Evolutionary conservation across 2,797 vertebrate species (phyloP).

Genomic region (Bryconaethiops microstoma): DNA sequence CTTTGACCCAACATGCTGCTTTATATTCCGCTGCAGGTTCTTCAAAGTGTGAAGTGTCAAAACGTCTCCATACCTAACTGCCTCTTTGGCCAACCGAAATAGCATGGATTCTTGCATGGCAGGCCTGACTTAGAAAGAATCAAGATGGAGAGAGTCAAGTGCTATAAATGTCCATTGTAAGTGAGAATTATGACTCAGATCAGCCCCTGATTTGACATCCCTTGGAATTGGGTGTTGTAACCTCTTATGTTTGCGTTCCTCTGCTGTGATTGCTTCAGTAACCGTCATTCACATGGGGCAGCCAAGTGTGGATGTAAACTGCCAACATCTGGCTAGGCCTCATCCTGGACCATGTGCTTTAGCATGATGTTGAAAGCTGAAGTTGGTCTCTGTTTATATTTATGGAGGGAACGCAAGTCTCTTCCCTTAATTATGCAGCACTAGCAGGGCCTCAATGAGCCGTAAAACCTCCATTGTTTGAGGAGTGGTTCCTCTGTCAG

Average conservation of each 20-base stretch:
- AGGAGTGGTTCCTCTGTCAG: conserved; percentile 60
- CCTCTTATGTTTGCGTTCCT: not conserved
- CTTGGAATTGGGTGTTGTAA: not conserved
- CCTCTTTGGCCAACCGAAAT: conserved; percentile 53
- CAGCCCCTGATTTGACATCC: conserved; percentile 8
- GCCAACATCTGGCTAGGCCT: conserved; percentile 17
- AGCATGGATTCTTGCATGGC: conserved; percentile 36
- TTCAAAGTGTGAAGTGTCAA: conserved; percentile 41
- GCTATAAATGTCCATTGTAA: conserved; percentile 28
- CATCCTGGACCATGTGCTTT: conserved; percentile 24
- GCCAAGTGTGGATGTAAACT: conserved; percentile 20
- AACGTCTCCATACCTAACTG: conserved; percentile 41
- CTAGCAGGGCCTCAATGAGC: conserved; percentile 53
- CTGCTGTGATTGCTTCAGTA: not conserved
- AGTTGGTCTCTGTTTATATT: conserved; percentile 52
- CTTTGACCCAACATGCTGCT: conserved; percentile 9
- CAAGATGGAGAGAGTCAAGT: conserved; percentile 23
- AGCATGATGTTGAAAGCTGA: conserved; percentile 44
- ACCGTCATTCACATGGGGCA: not conserved
- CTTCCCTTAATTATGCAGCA: conserved; percentile 58
- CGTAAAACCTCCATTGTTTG: conserved; percentile 57
- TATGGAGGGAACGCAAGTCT: conserved; percentile 45
- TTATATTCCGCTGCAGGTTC: conserved; percentile 22
- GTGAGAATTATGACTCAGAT: conserved; percentile 26
- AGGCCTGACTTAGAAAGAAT: conserved; percentile 29